Evolutionary conservation across 2,888 invertebrate genomes (phyloP).

Genomic region (Alentia gelatinosa): DNA sequence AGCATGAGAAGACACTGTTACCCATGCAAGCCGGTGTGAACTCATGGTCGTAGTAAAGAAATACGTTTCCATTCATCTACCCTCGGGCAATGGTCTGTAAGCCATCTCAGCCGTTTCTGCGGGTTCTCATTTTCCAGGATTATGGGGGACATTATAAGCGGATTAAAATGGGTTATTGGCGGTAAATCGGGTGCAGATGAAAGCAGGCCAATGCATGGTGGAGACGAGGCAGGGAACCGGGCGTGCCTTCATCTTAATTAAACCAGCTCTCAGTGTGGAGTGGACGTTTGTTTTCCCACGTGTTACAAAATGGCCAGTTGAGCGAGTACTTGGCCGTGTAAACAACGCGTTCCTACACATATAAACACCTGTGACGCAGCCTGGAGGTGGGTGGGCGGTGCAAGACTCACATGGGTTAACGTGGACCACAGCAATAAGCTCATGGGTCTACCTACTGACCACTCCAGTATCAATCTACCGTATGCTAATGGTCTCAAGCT

Average conservation of each 20-base stretch:
- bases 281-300: neutral
- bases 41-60: too few species aligned
- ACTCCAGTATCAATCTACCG: neutral
- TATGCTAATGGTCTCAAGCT: neutral
- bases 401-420: too few species aligned
- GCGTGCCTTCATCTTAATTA: neutral
- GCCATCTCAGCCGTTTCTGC: neutral
- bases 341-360: slow-evolving; percentile 6
- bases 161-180: neutral
- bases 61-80: too few species aligned
- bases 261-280: neutral
- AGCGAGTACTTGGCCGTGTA: neutral
- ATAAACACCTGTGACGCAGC: neutral
- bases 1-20: too few species aligned
- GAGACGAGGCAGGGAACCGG: neutral
- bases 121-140: neutral
- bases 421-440: neutral
- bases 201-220: neutral
- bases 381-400: neutral
- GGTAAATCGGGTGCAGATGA: neutral
- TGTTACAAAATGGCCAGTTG: neutral
- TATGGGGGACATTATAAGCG: neutral
- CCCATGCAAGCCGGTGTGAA: too few species aligned
- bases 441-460: neutral
- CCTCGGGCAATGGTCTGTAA: too few species aligned